Evolutionary conservation across 2,797 vertebrate species (phyloP).

Genomic region (Notamacropus eugenii): DNA sequence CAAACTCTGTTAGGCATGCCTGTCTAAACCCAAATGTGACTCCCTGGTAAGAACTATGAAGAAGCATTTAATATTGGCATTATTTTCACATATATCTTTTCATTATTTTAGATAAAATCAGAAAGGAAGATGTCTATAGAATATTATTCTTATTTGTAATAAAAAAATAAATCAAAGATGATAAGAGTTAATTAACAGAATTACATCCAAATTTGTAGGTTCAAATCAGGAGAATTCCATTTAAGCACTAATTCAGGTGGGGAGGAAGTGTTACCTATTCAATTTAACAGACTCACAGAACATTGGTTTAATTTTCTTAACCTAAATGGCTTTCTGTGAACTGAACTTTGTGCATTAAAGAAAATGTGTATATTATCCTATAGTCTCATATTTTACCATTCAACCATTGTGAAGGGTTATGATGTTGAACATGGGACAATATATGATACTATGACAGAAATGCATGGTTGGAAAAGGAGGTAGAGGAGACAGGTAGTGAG

Average conservation of each 20-base stretch:
- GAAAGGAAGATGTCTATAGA: background rate
- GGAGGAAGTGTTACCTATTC: background rate
- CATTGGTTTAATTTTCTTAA: background rate
- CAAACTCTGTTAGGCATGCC: background rate
- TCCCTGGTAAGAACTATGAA: background rate
- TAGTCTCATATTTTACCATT: background rate
- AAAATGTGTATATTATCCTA: background rate
- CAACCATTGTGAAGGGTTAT: background rate
- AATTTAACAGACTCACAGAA: background rate
- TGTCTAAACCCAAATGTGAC: background rate
- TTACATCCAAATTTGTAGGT: background rate
- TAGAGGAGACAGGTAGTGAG: background rate
- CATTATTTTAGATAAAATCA: constrained; percentile 27
- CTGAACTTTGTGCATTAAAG: background rate
- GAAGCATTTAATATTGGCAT: background rate
- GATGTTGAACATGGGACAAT: background rate
- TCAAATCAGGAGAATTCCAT: background rate
- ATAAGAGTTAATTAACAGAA: background rate
- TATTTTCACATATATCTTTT: background rate
- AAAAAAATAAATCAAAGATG: background rate
- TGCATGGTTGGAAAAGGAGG: background rate
- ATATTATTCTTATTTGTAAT: constrained; percentile 1
- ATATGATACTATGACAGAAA: background rate
- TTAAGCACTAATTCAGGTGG: constrained; percentile 6
- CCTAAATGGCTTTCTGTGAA: background rate